Evolutionary conservation across 2,113 vertebrate species (phyloP), one percentile per base, ranked within the genome.

Genomic region (Copsychus sechellarum): DNA sequence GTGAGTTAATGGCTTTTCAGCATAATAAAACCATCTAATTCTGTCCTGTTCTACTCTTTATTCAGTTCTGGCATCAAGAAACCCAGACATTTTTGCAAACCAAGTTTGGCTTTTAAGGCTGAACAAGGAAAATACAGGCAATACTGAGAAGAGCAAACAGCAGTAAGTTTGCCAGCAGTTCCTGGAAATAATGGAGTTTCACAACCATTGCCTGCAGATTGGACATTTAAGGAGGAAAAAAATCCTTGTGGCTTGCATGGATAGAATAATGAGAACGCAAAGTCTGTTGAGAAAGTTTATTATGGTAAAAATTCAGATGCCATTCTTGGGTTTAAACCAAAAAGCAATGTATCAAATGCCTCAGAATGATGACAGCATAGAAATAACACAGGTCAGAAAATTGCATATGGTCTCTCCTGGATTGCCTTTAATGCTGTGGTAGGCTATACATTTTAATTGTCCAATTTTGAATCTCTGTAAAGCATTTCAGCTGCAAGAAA

Each of bases 141-240:
- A 42, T 95, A 72, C 83, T 88, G 93, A 83, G 92, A 94, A 96
- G 71, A 86, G 66, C 84, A 88, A 88, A 76, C 81, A 86, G 84
- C 62, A 62, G 29, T 86, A 80, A 61, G 76, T 81, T 79, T 96
- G 88, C 95, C 97, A 97, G 85, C 86, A 95, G 40, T 98, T 98
- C 98, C 96, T 98, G 96, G 96, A 98, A 98, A 86, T 97, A 94
- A 89, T 88, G 91, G 88, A 82, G 85, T 98, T 97, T 97, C 97
- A 95, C 92, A 97, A 90, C 84, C 90, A 73, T 92, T 93, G 60
- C 81, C 85, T 93, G 81, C 58, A 95, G 62, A 96, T 84, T 92
- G 73, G 67, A 81, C 29, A n/a, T 93, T 94, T 92, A 92, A 81
- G 76, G 88, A 91, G 83, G 78, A 69, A 88, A 94, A 89, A 78